A percentile compares a stretch with the other conserved stretches of the same genome.
These are phyloP conservation scores for Zosterops pallidus DNA, from an alignment of 2,113 vertebrate genomes.

Conservation along the genomic window DNA sequence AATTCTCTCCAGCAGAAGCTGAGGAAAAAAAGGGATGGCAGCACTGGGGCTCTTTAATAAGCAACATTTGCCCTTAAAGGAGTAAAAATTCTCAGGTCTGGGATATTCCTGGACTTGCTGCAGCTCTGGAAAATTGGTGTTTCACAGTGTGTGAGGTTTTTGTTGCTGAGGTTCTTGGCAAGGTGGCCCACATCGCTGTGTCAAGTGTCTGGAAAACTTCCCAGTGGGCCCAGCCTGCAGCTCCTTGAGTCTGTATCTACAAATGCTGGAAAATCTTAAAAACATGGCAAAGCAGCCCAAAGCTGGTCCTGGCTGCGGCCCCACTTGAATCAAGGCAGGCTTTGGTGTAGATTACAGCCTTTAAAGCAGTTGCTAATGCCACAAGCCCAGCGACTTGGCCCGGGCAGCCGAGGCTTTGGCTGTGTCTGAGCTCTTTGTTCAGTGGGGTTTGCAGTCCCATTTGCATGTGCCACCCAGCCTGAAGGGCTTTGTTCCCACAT, in stretches of 20 bases:
- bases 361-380: slow-evolving; percentile 4
- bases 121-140: not conserved
- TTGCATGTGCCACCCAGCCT: not conserved
- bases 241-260: not conserved
- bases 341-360: slow-evolving; percentile 46
- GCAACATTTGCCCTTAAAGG: not conserved
- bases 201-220: slow-evolving; percentile 22
- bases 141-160: not conserved
- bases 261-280: not conserved
- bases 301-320: slow-evolving; percentile 4
- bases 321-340: not conserved
- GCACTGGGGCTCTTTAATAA: not conserved
- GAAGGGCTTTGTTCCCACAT: not conserved
- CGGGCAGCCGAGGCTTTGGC: not conserved
- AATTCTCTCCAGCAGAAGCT: not conserved
- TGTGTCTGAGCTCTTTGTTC: slow-evolving; percentile 8
- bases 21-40: not conserved
- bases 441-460: not conserved
- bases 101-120: not conserved
- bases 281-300: not conserved
- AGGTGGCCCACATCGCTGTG: not conserved
- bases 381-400: not conserved
- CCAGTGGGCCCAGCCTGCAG: not conserved
- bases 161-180: not conserved
- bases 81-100: not conserved